Evolutionary conservation across 2,113 vertebrate genomes (phyloP).

Genomic region (Merops nubicus): DNA sequence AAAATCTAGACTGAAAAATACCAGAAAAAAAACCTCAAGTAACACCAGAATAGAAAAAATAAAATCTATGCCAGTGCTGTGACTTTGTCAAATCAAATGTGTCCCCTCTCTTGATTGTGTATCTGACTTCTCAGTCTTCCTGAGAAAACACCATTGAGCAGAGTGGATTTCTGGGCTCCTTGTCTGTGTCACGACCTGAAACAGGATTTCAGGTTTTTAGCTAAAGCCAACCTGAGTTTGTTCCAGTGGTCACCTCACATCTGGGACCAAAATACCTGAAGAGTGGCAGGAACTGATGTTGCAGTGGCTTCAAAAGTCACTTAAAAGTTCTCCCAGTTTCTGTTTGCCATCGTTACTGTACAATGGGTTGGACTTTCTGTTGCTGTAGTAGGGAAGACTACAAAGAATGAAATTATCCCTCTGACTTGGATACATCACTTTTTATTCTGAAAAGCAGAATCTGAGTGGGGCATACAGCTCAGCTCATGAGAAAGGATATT

Average conservation of each 20-base stretch:
- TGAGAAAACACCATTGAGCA: no score
- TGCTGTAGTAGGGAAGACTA: fast-evolving
- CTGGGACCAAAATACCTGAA: not conserved
- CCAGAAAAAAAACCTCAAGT: not conserved
- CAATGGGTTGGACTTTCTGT: not conserved
- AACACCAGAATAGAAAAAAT: not conserved
- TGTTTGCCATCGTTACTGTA: not conserved
- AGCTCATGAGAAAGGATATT: not conserved
- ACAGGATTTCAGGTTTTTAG: not conserved
- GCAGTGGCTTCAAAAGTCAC: not conserved
- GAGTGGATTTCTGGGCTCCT: not conserved
- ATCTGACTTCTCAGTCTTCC: not conserved
- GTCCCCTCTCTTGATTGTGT: not conserved
- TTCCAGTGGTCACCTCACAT: not conserved
- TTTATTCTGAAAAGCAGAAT: not conserved
- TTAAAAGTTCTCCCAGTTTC: not conserved
- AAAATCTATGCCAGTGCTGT: not conserved
- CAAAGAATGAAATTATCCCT: fast-evolving
- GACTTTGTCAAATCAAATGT: not conserved
- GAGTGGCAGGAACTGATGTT: fast-evolving
- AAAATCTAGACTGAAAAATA: not conserved
- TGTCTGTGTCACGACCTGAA: not conserved
- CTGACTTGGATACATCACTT: fast-evolving
- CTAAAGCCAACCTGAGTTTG: not conserved
- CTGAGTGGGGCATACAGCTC: fast-evolving